Evolutionary conservation across 2,113 vertebrate species (phyloP).

Genomic region (Rhipidura dahli): DNA sequence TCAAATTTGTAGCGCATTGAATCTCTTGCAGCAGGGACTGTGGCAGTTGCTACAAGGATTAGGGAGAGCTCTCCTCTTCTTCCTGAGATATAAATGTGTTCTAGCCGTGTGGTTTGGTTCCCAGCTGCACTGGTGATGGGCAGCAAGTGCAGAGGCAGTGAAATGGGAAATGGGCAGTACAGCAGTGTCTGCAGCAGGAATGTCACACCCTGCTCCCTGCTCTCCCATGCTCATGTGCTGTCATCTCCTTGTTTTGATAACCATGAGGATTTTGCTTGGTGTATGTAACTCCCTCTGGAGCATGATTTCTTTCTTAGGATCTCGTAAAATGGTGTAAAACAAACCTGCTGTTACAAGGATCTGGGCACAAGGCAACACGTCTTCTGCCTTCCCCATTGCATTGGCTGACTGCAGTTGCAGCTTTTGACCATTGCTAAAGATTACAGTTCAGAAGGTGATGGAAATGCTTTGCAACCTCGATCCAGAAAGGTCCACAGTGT

Average conservation of each 20-base stretch:
- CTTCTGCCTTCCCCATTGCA: neutral
- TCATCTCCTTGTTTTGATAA: neutral
- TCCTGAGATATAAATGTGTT: neutral
- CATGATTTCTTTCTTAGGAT: neutral
- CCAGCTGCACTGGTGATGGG: neutral
- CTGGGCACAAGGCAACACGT: accelerated
- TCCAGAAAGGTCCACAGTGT: neutral
- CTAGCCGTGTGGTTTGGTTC: neutral
- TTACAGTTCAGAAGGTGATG: neutral
- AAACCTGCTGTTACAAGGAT: neutral
- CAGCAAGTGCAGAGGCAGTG: neutral
- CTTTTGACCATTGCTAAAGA: neutral
- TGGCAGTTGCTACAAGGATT: neutral
- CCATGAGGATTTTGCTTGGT: neutral
- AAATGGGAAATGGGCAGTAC: neutral
- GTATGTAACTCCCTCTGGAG: neutral
- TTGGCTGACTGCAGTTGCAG: neutral
- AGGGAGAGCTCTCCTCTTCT: neutral
- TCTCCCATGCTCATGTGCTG: neutral
- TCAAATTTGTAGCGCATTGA: neutral
- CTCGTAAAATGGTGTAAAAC: neutral
- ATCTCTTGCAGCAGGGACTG: neutral
- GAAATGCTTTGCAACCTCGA: neutral
- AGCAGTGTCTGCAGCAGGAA: neutral
- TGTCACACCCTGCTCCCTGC: neutral